A percentile compares a stretch with the other conserved stretches of the same genome.
phyloP scores from a whole-genome alignment of 2,797 vertebrate genomes.

The Pseudomugil tenellus region DNA sequence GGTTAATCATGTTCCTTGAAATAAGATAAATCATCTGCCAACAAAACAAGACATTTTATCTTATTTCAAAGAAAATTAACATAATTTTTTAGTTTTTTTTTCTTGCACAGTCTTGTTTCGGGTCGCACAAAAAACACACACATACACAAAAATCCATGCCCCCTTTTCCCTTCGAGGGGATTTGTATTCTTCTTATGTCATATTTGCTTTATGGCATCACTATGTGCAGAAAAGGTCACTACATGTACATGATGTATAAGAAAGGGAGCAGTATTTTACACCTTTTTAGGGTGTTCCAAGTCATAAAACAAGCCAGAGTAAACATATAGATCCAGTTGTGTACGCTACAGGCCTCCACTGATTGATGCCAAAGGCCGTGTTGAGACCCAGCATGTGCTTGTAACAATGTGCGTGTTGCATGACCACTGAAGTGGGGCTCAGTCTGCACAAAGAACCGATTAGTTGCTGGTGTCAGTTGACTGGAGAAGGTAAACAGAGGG shows the following conservation, averaged over 20 bases:
- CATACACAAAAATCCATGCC: conserved; percentile 29
- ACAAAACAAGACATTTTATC: no score
- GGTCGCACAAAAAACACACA: conserved; percentile 15
- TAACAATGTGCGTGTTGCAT: conserved; percentile 25
- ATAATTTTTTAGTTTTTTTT: no score
- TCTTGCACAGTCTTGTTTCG: conserved; percentile 71
- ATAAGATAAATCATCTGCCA: no score
- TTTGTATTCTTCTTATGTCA: conserved; percentile 46
- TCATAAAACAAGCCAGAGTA: conserved; percentile 13
- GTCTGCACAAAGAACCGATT: conserved; percentile 62
- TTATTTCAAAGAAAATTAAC: no score
- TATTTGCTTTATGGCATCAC: conserved; percentile 46
- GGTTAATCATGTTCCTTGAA: no score
- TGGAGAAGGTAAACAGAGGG: conserved; percentile 48
- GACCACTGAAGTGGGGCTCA: conserved; percentile 59
- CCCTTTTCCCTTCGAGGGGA: conserved; percentile 7
- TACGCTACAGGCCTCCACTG: conserved; percentile 35
- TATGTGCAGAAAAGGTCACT: conserved; percentile 30
- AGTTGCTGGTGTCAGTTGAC: conserved; percentile 61
- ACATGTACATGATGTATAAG: conserved; percentile 22
- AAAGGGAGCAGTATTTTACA: conserved; percentile 36
- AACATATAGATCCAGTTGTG: conserved; percentile 1
- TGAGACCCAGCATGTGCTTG: neutral
- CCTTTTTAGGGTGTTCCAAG: neutral
- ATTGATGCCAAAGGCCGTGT: conserved; percentile 44